phyloP scores from a whole-genome alignment of 92 coral and sea anemone genomes.

The Isaurus tuberculatus region DNA sequence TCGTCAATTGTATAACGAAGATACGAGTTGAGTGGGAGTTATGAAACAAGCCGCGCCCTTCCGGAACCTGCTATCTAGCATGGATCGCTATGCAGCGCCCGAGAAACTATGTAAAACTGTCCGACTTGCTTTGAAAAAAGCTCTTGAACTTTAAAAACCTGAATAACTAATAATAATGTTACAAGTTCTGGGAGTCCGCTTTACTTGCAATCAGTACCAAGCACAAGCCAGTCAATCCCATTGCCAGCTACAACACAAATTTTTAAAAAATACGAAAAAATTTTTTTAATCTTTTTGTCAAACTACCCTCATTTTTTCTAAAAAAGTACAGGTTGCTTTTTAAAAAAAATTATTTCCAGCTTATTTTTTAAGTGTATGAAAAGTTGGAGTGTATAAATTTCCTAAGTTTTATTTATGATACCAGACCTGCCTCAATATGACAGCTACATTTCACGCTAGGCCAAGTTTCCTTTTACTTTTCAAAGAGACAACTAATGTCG shows the following conservation, averaged over 20 bases:
- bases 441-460: conserved; percentile 6
- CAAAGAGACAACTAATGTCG: not conserved
- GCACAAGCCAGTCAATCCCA: not conserved
- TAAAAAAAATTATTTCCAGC: conserved; percentile 4
- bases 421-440: not conserved
- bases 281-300: not conserved
- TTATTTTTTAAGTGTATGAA: not conserved
- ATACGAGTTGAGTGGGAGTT: not conserved
- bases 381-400: conserved; percentile 13
- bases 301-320: not conserved
- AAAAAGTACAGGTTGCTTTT: not conserved
- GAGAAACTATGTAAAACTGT: not conserved
- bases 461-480: conserved; percentile 12
- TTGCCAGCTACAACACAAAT: no score
- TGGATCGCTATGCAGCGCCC: not conserved
- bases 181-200: not conserved
- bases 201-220: not conserved
- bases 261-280: not conserved
- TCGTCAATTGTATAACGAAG: not conserved
- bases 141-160: not conserved
- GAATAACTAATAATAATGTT: not conserved
- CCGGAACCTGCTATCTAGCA: not conserved
- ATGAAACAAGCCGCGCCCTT: conserved; percentile 10
- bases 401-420: conserved; percentile 2
- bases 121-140: not conserved